Evolutionary conservation across 2,888 invertebrate genomes (phyloP), one percentile per base, ranked within the genome.

Genomic region (Mesorhabditis spiculigera): DNA sequence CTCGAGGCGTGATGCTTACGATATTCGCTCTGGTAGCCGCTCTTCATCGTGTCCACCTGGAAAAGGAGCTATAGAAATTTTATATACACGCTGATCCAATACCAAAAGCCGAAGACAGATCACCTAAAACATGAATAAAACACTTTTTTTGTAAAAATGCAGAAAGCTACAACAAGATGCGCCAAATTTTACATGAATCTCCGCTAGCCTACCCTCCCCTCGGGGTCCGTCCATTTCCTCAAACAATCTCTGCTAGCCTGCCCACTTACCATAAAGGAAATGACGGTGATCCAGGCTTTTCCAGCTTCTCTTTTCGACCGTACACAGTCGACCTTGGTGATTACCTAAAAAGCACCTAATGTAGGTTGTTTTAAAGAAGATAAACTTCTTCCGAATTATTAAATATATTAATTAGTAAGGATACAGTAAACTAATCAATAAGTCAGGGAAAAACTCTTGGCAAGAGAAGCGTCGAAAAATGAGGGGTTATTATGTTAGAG

Each of bases 301-400:
- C 81, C 79, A 4, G 82, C 83, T 71, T 84, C 84, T 43, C 84
- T 71, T 68, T 84, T 84, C 8, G 82, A 80, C 13, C 84, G 80
- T 8, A 84, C 78, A 43, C 78, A 79, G 61, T 84, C 84, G 8
- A 78, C 75, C 66, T 82, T 82, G 65, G 81, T 77, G 65, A 84
- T 76, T 5, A 80, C 73, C 78, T 78, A 69, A 8, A 50, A 68
- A 41, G 16, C 1, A 68, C 13, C 2, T 63, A n/a, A 28, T 13
- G 1, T 28, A 13, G 41, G 58, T 58, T 58, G 58, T 13, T 10
- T n/a, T n/a, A 13, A 13, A 13, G 43, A 13, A 61, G 45, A 3
- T 13, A 5, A 43, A n/a, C 2, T 1, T 1, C 50, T 42, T n/a
- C 8, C 3, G 4, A 65, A 4, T 43, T 45, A 45, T 63, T 8